A percentile compares a stretch with the other conserved stretches of the same genome.
Evolutionary conservation across 2,888 invertebrate species (phyloP).

Genomic region (Scaptomyza reducta): DNA sequence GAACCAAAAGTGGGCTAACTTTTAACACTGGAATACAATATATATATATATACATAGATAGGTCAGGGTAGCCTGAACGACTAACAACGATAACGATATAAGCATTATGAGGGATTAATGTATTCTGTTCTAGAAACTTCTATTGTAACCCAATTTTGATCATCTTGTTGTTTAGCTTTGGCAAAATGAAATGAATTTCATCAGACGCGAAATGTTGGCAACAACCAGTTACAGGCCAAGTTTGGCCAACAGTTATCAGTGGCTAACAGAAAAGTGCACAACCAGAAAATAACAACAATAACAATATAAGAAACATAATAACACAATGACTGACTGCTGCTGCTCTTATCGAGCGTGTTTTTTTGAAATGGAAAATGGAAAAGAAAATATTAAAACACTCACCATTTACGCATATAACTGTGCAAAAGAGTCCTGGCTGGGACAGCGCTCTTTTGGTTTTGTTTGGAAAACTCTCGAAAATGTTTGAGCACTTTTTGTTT

Average conservation of each 20-base stretch:
- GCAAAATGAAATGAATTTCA: not conserved
- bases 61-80: slow-evolving; percentile 24
- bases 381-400: slow-evolving; percentile 32
- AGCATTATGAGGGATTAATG: not conserved
- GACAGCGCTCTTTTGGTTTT: slow-evolving; percentile 1
- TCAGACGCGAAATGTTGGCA: not conserved
- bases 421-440: slow-evolving; percentile 38
- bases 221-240: not conserved
- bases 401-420: slow-evolving; percentile 70
- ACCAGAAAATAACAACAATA: slow-evolving; percentile 8
- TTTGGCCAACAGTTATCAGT: not conserved
- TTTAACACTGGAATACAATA: no score
- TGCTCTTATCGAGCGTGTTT: not conserved
- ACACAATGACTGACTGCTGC: not conserved
- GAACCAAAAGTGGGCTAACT: slow-evolving; percentile 5
- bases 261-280: slow-evolving; percentile 8
- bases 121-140: not conserved
- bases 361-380: slow-evolving; percentile 6
- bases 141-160: not conserved
- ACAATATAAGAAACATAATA: not conserved
- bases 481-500: not conserved
- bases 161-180: not conserved
- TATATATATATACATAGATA: slow-evolving; percentile 5
- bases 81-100: not conserved
- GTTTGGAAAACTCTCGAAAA: slow-evolving; percentile 5